These are phyloP conservation scores for Drosophila aldrichi DNA, from an alignment of 2,888 invertebrate genomes.

Conservation along the genomic window DNA sequence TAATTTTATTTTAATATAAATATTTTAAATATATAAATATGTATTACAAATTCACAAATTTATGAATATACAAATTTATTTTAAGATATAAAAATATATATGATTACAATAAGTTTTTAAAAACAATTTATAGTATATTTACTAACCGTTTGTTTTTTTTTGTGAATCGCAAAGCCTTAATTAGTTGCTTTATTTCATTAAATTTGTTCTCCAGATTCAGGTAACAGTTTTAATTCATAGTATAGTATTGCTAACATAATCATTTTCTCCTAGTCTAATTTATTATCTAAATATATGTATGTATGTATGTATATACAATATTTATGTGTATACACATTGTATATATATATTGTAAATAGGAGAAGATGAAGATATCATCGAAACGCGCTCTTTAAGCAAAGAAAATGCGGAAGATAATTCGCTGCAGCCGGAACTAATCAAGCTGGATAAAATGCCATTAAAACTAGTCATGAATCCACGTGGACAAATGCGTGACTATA, in stretches of 20 bases:
- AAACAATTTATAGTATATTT: not conserved
- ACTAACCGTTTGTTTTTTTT: not conserved
- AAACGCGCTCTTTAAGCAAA: slow-evolving; percentile 64
- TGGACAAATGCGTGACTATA: slow-evolving; percentile 90
- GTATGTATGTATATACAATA: not conserved
- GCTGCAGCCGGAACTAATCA: slow-evolving; percentile 45
- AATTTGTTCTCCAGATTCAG: not conserved
- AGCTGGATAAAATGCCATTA: slow-evolving; percentile 85
- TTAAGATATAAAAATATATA: no score
- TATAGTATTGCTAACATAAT: not conserved
- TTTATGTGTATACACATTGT: not conserved
- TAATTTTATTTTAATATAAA: no score
- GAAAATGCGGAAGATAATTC: slow-evolving; percentile 74
- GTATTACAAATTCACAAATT: no score
- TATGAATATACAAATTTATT: no score
- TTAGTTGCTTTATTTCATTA: not conserved
- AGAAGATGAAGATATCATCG: slow-evolving; percentile 34
- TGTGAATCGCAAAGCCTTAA: not conserved
- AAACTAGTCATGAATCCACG: slow-evolving; percentile 92
- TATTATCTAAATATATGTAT: not conserved
- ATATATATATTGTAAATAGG: slow-evolving; percentile 20
- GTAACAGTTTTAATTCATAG: not conserved
- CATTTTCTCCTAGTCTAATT: not conserved
- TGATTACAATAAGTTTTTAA: no score
- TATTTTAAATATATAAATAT: no score